Evolutionary conservation across 2,113 vertebrate species (phyloP).

Genomic region (Oryzias woworae): DNA sequence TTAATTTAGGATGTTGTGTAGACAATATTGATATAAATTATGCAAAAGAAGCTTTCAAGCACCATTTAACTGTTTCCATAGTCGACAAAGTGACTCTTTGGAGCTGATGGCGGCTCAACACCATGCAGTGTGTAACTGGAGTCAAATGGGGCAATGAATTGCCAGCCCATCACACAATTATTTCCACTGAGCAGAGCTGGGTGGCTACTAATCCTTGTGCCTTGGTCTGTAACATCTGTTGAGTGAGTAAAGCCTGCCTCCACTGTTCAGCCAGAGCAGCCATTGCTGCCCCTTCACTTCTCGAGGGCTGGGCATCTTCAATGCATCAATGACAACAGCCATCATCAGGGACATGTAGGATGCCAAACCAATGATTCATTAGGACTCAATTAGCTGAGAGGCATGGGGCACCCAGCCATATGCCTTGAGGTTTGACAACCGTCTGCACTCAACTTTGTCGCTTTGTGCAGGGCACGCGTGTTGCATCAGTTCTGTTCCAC

Average conservation of each 20-base stretch:
- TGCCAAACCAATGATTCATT: slow-evolving; percentile 76
- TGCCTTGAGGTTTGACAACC: slow-evolving; percentile 61
- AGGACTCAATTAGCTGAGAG: slow-evolving; percentile 73
- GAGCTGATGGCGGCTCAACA: slow-evolving; percentile 19
- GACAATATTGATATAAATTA: slow-evolving; percentile 5
- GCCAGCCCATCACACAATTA: slow-evolving; percentile 56
- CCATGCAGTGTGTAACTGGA: slow-evolving; percentile 26
- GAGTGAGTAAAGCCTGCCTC: slow-evolving; percentile 42
- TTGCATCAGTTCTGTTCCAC: slow-evolving; percentile 26
- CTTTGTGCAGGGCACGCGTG: slow-evolving; percentile 31
- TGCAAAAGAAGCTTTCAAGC: slow-evolving; percentile 17
- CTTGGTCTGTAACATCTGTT: slow-evolving; percentile 64
- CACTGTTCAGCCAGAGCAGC: slow-evolving; percentile 26
- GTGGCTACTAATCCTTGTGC: slow-evolving; percentile 40
- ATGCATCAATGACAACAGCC: slow-evolving; percentile 70
- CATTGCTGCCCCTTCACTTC: slow-evolving; percentile 50
- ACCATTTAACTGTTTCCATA: slow-evolving; percentile 24
- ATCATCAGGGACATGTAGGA: slow-evolving; percentile 61
- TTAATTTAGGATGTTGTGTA: neutral
- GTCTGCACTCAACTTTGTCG: slow-evolving; percentile 58
- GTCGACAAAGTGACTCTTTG: slow-evolving; percentile 23
- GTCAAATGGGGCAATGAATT: slow-evolving; percentile 60
- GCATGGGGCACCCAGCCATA: slow-evolving; percentile 67
- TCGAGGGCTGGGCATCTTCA: slow-evolving; percentile 53
- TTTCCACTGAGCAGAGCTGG: slow-evolving; percentile 50